Conservation (phyloP, 2,888 invertebrate genomes). For the Agapostemon virescens region DNA sequence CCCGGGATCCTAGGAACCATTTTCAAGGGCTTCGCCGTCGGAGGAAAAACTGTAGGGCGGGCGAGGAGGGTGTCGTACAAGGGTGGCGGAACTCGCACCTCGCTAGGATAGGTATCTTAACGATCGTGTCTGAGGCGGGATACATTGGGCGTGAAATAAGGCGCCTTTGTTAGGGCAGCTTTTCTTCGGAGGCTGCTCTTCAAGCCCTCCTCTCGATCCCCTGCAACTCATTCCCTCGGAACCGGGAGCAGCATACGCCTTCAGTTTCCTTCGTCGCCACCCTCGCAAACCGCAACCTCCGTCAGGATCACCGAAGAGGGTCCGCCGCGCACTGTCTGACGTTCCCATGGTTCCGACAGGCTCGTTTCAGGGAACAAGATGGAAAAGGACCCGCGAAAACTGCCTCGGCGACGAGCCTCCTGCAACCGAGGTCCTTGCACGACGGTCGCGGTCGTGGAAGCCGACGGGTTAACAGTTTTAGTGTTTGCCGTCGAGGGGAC, state of each 20-base stretch:
- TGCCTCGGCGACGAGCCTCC: background rate
- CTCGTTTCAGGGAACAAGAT: slow-evolving; percentile 48
- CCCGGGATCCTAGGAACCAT: slow-evolving; percentile 51
- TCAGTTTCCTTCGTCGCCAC: slow-evolving; percentile 45
- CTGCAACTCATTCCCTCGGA: slow-evolving; percentile 24
- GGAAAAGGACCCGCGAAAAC: slow-evolving; percentile 29
- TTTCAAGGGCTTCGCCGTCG: slow-evolving; percentile 52
- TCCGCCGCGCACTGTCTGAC: slow-evolving; percentile 41
- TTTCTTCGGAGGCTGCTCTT: slow-evolving; percentile 58
- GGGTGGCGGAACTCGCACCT: slow-evolving; percentile 61
- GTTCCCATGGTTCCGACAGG: slow-evolving; percentile 30
- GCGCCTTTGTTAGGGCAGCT: slow-evolving; percentile 72
- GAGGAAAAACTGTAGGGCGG: background rate
- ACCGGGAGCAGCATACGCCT: slow-evolving; percentile 33
- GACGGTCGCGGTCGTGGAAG: background rate
- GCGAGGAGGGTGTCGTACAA: slow-evolving; percentile 29
- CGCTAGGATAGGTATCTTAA: slow-evolving; percentile 76
- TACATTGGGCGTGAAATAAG: slow-evolving; percentile 77
- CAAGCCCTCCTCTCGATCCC: background rate
- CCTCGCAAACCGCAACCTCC: slow-evolving; percentile 55
- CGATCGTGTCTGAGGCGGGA: slow-evolving; percentile 75
- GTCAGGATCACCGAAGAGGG: slow-evolving; percentile 50
- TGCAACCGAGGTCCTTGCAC: background rate
- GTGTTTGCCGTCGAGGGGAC: background rate
- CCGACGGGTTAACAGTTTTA: slow-evolving; percentile 3